Evolutionary conservation across 1,140 invertebrate genomes (phyloP), one percentile per base, ranked within the genome.

Genomic region (Samia ricini): DNA sequence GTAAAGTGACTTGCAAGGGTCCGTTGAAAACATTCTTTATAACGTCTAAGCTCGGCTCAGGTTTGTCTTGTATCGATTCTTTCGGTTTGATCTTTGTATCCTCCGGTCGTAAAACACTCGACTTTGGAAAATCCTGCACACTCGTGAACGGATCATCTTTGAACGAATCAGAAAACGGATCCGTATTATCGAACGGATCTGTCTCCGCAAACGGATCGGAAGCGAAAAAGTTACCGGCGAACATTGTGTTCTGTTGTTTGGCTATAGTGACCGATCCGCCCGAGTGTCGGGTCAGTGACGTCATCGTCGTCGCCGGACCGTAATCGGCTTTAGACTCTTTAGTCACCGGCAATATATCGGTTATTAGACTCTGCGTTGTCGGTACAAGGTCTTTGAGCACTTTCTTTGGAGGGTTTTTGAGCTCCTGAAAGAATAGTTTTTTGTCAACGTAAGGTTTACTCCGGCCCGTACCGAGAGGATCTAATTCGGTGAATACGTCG

Each of bases 371-470:
- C 61, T 83, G 74, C 71, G 86, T 71, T 68, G 79, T 66, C 74
- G 81, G 85, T 61, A 94, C 94, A 74, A 97, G 91, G 85, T 97
- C 96, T 91, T 97, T 97, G 51, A 97, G 92, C 19, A 96, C 94
- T 91, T 97, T 97, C 91, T 97, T 97, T 58, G 96, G 96, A 66
- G 96, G 96, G 91, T 97, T 97, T 92, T 97, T 97, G 66, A 98
- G 92, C 78, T 97, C 95, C 91, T 97, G 95, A 92, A 98, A 98
- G 91, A 98, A 98, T 85, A 97, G 96, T 92, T 97, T 97, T 91
- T 97, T 97, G 92, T 98, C 97, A 74, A 98, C 93, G 91, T 97
- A 98, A 51, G 97, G 97, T 89, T 95, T 96, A 89, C 94, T 96
- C 83, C 95, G 93, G 72, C 97, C 96, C 68, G 96, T 97, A 78